Percentiles rank a stretch among this genome's conserved stretches.
phyloP scores from a whole-genome alignment of 2,113 vertebrate species.

The Rhinopomastus cyanomelas region DNA sequence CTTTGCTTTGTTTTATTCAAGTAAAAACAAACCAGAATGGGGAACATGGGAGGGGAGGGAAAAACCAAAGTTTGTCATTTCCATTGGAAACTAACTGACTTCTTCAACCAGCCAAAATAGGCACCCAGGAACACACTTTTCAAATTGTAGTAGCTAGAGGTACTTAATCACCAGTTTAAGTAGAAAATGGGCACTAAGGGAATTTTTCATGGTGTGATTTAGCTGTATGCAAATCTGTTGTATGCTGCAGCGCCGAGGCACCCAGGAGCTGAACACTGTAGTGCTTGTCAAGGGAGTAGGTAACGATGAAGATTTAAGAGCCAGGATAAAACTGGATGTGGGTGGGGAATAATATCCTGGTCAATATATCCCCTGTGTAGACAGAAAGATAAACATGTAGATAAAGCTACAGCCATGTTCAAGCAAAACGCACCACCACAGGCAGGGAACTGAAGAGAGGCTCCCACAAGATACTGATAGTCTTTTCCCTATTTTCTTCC shows the following conservation, averaged over 20 bases:
- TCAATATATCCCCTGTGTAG: conserved; percentile 50
- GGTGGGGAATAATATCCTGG: conserved; percentile 16
- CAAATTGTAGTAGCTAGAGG: conserved; percentile 39
- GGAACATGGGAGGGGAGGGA: not conserved
- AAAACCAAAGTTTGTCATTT: not conserved
- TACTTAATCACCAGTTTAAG: conserved; percentile 57
- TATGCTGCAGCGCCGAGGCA: not conserved
- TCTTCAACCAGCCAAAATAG: conserved; percentile 23
- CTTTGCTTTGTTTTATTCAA: not conserved
- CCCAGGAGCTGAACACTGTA: conserved; percentile 7
- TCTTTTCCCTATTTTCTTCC: not conserved
- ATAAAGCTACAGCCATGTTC: conserved; percentile 23
- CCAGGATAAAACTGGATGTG: not conserved
- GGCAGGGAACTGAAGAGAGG: conserved; percentile 23
- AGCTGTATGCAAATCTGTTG: conserved; percentile 57
- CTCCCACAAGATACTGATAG: not conserved
- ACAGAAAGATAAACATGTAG: conserved; percentile 49
- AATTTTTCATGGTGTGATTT: conserved; percentile 57
- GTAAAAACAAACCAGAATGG: not conserved
- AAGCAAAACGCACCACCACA: not conserved
- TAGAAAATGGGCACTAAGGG: conserved; percentile 38
- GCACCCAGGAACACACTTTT: conserved; percentile 44
- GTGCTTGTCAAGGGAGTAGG: conserved; percentile 39
- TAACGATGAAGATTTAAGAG: conserved; percentile 59
- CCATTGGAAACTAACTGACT: conserved; percentile 29